phyloP scores from a whole-genome alignment of 2,888 invertebrate species.

The Venustoraphidia nigricollis region DNA sequence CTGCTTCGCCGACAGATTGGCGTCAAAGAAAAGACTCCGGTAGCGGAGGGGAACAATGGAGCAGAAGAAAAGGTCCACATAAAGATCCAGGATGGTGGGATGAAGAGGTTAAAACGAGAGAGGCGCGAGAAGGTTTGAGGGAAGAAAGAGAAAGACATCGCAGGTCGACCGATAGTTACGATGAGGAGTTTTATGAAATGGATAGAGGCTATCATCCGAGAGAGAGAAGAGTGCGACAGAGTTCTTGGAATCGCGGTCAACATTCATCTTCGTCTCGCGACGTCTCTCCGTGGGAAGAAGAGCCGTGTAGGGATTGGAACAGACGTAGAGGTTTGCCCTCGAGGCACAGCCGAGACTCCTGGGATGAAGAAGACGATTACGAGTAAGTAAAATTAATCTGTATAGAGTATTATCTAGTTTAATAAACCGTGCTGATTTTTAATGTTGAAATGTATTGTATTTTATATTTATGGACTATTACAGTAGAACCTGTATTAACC shows the following conservation, averaged over 20 bases:
- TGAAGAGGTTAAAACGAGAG: slow-evolving; percentile 17
- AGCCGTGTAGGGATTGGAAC: slow-evolving; percentile 34
- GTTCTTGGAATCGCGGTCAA: slow-evolving; percentile 14
- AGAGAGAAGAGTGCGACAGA: slow-evolving; percentile 16
- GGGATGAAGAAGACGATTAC: slow-evolving; percentile 53
- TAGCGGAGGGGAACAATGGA: slow-evolving; percentile 28
- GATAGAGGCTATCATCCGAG: slow-evolving; percentile 14
- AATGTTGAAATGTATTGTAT: background rate
- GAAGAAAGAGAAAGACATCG: slow-evolving; percentile 7
- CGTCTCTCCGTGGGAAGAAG: slow-evolving; percentile 66
- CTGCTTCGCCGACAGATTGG: slow-evolving; percentile 32
- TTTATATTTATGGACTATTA: too few relatives aligned
- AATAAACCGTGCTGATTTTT: background rate
- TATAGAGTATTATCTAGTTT: background rate
- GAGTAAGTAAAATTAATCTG: slow-evolving; percentile 34
- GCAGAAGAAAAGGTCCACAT: slow-evolving; percentile 23
- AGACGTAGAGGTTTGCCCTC: slow-evolving; percentile 23
- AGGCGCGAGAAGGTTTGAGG: background rate
- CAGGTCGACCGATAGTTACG: slow-evolving; percentile 27
- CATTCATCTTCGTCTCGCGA: slow-evolving; percentile 58
- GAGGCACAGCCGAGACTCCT: slow-evolving; percentile 28
- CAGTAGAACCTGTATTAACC: too few relatives aligned
- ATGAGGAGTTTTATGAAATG: slow-evolving; percentile 25
- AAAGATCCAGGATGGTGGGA: slow-evolving; percentile 30
- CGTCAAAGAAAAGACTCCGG: slow-evolving; percentile 28